These are phyloP conservation scores for Dreissena rostriformis DNA, from an alignment of 1,140 invertebrate species.

Conservation along the genomic window DNA sequence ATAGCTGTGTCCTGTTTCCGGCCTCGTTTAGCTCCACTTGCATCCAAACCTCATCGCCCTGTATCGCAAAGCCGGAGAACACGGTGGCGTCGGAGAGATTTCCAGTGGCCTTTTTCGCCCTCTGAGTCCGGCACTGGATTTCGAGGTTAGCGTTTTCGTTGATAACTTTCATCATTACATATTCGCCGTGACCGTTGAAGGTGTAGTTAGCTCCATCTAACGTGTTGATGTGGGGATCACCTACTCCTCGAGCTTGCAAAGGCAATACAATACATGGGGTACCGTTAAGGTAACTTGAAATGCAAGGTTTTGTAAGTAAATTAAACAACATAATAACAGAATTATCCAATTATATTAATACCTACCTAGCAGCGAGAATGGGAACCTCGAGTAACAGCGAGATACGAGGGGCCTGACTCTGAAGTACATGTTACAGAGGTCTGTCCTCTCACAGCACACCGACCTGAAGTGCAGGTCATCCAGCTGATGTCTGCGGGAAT, in stretches of 20 bases:
- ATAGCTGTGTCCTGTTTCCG: not conserved
- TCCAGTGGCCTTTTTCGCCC: not conserved
- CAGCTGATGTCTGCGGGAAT: not conserved
- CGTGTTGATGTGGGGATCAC: constrained; percentile 96
- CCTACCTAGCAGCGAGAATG: not conserved
- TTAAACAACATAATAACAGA: no score
- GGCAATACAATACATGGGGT: no score
- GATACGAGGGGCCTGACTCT: constrained; percentile 25
- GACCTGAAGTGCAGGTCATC: constrained; percentile 14
- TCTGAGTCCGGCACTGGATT: constrained; percentile 15
- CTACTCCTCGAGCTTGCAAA: constrained; percentile 76
- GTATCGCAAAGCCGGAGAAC: constrained; percentile 15
- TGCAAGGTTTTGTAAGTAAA: no score
- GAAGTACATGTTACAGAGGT: constrained; percentile 33
- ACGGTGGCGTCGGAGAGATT: constrained; percentile 10
- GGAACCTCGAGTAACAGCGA: not conserved
- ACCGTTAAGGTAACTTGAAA: no score
- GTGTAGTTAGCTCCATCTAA: constrained; percentile 95
- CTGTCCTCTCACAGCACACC: constrained; percentile 27
- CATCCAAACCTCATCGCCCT: not conserved
- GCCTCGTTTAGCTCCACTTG: constrained; percentile 19
- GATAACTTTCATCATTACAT: constrained; percentile 72
- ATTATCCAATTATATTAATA: no score
- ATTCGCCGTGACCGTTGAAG: constrained; percentile 98
- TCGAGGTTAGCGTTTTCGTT: not conserved